These are phyloP conservation scores for Caenorhabditis becei DNA, from an alignment of 2,888 invertebrate genomes.

Conservation along the genomic window DNA sequence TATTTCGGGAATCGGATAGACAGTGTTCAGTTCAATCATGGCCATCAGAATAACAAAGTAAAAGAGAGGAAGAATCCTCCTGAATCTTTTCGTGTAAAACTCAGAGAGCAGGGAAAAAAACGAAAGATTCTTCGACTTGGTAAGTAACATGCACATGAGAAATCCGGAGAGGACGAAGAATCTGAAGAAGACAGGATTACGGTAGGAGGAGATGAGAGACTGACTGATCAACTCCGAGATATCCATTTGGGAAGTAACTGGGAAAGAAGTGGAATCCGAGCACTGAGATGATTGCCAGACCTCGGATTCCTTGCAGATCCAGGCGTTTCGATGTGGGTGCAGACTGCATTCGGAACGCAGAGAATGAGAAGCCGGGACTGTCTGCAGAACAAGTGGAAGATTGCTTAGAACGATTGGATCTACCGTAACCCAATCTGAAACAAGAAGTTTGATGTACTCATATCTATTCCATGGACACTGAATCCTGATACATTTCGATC, in stretches of 20 bases:
- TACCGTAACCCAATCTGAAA: too few species aligned
- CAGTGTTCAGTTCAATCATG: neutral
- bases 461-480: too few species aligned
- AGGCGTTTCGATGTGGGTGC: constrained; percentile 19
- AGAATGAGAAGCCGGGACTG: neutral
- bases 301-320: constrained; percentile 62
- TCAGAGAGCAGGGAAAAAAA: constrained; percentile 4
- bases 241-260: constrained; percentile 57
- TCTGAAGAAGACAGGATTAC: constrained; percentile 18
- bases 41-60: constrained; percentile 4
- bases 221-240: constrained; percentile 66
- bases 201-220: neutral
- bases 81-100: constrained; percentile 29
- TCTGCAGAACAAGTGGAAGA: neutral
- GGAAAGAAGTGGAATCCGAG: constrained; percentile 67
- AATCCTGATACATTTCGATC: too few species aligned
- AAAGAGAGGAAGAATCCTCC: constrained; percentile 37
- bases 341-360: neutral
- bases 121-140: constrained; percentile 10
- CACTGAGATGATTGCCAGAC: constrained; percentile 56
- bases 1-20: neutral
- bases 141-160: constrained; percentile 49
- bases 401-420: too few species aligned
- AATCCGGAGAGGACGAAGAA: constrained; percentile 52
- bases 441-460: too few species aligned